phyloP scores from a whole-genome alignment of 1,140 invertebrate species.

The Bicyclus anynana region DNA sequence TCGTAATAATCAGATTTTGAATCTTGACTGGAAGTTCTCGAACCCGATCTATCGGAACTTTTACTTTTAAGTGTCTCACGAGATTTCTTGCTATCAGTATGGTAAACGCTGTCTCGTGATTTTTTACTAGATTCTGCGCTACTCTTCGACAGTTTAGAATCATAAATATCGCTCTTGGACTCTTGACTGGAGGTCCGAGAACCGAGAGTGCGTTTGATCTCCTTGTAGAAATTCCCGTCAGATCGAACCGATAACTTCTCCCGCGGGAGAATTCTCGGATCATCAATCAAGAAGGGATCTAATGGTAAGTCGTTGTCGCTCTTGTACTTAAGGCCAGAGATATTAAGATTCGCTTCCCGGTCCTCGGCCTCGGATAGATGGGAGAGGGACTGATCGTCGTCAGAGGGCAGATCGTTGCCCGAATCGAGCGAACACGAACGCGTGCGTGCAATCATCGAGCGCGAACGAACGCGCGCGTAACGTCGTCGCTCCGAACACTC shows the following conservation, averaged over 20 bases:
- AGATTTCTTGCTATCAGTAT: constrained; percentile 81
- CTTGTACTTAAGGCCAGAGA: constrained; percentile 76
- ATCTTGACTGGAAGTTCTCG: constrained; percentile 81
- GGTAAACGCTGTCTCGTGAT: constrained; percentile 79
- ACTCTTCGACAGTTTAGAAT: constrained; percentile 80
- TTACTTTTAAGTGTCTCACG: constrained; percentile 79
- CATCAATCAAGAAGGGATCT: constrained; percentile 82
- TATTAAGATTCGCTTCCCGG: constrained; percentile 46
- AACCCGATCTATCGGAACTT: constrained; percentile 76
- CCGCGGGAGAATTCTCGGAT: constrained; percentile 81
- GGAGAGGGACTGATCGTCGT: constrained; percentile 79
- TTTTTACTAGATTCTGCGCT: constrained; percentile 81
- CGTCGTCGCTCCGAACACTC: constrained; percentile 62
- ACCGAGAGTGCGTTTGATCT: constrained; percentile 79
- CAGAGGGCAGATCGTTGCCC: constrained; percentile 82
- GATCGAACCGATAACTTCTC: constrained; percentile 83
- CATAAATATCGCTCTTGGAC: constrained; percentile 82
- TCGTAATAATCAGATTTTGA: constrained; percentile 79
- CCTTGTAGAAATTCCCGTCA: constrained; percentile 82
- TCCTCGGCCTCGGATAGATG: constrained; percentile 73
- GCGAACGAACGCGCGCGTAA: constrained; percentile 46
- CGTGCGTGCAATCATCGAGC: constrained; percentile 57
- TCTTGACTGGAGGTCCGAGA: constrained; percentile 82
- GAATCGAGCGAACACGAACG: constrained; percentile 84
- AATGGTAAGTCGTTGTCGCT: constrained; percentile 78